Conservation (phyloP, 2,113 vertebrate genomes). For the Cepphus grylle region DNA sequence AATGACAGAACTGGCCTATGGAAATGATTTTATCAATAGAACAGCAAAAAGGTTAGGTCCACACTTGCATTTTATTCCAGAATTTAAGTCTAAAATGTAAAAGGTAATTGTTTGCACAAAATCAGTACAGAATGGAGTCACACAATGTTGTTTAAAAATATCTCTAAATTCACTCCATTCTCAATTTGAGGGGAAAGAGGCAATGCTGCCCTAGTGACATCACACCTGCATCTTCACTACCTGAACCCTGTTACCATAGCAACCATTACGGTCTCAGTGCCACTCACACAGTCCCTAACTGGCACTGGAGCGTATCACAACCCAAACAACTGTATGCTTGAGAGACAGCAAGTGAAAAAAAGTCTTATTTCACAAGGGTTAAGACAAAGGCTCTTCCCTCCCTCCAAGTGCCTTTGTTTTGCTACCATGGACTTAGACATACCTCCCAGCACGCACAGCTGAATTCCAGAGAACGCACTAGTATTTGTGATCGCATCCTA, state of each 20-base stretch:
- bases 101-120: background rate
- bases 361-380: background rate
- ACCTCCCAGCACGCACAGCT: background rate
- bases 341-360: background rate
- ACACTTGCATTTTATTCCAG: background rate
- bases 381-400: background rate
- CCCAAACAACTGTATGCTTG: background rate
- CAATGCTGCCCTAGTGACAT: conserved; percentile 38
- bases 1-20: background rate
- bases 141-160: background rate
- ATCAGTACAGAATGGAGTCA: background rate
- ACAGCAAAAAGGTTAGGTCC: background rate
- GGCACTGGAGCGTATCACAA: conserved; percentile 36
- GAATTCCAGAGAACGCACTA: background rate
- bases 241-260: conserved; percentile 72
- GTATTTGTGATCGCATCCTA: background rate
- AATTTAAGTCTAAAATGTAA: background rate
- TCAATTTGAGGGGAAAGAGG: background rate
- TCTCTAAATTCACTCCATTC: background rate
- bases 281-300: conserved; percentile 57
- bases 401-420: background rate
- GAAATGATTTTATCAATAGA: background rate
- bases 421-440: background rate
- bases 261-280: conserved; percentile 70
- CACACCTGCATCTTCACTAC: conserved; percentile 44